phyloP scores from a whole-genome alignment of 2,888 invertebrate species.

The Nomada goodeniana region DNA sequence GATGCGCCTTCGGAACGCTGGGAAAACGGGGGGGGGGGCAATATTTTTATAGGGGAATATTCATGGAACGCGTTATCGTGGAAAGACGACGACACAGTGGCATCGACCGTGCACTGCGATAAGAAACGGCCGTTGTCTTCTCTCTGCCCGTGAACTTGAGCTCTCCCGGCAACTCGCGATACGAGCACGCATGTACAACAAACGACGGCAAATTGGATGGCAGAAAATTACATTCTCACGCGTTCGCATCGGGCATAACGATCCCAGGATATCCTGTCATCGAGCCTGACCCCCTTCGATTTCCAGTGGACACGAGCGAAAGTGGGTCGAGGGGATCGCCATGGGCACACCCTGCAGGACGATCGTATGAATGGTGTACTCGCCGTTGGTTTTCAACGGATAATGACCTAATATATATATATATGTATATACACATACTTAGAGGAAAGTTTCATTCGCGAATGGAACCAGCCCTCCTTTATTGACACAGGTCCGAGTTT shows the following conservation, averaged over 20 bases:
- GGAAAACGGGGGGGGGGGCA: not conserved
- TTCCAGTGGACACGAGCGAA: constrained; percentile 44
- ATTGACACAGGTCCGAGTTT: not conserved
- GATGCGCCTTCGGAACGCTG: no score
- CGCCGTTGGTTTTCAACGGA: constrained; percentile 25
- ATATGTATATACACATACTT: not conserved
- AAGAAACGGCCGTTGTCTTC: constrained; percentile 41
- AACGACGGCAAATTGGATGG: constrained; percentile 33
- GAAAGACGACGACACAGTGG: constrained; percentile 8
- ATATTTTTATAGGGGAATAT: constrained; percentile 1
- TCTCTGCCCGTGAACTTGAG: constrained; percentile 50
- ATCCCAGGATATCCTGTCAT: constrained; percentile 60
- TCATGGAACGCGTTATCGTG: constrained; percentile 22
- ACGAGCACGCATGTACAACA: not conserved
- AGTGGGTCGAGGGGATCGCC: constrained; percentile 59
- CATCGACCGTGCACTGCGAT: constrained; percentile 39
- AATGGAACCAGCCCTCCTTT: not conserved
- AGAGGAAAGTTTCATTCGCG: constrained; percentile 13
- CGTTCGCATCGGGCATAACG: constrained; percentile 29
- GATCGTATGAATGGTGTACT: constrained; percentile 15
- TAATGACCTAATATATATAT: constrained; percentile 16
- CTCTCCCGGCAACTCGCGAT: not conserved
- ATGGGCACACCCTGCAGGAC: constrained; percentile 43
- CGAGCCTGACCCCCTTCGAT: constrained; percentile 61
- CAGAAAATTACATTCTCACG: constrained; percentile 46